These are phyloP conservation scores for Drosophila teissieri DNA, from an alignment of 1,140 invertebrate genomes.

Conservation along the genomic window DNA sequence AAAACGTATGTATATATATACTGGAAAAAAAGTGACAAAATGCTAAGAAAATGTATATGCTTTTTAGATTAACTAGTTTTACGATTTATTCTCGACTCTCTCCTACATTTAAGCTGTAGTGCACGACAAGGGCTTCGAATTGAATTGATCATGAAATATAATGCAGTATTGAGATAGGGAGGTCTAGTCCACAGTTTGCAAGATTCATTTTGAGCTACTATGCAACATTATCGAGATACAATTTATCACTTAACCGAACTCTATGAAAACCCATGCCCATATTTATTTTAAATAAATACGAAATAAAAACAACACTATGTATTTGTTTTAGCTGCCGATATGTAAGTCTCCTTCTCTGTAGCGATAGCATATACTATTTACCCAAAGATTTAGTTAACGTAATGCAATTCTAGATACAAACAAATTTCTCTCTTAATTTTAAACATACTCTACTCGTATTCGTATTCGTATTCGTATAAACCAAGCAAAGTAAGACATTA, in stretches of 20 bases:
- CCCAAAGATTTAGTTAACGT: conserved; percentile 46
- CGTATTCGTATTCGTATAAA: neutral
- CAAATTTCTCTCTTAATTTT: conserved; percentile 12
- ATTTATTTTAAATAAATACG: conserved; percentile 80
- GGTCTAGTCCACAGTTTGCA: conserved; percentile 47
- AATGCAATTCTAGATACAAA: conserved; percentile 38
- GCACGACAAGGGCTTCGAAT: conserved; percentile 66
- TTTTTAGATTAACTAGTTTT: conserved; percentile 45
- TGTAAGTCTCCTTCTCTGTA: conserved; percentile 47
- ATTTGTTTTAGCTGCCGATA: conserved; percentile 47
- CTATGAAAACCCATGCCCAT: conserved; percentile 35
- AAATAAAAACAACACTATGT: conserved; percentile 72
- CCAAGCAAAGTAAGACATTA: conserved; percentile 8
- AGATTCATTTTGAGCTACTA: conserved; percentile 49
- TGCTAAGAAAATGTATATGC: conserved; percentile 31
- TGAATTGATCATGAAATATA: conserved; percentile 38
- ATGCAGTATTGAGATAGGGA: conserved; percentile 44
- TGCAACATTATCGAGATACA: conserved; percentile 29
- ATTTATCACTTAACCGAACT: conserved; percentile 42
- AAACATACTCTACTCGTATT: conserved; percentile 18
- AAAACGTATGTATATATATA: neutral
- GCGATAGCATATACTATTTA: conserved; percentile 32
- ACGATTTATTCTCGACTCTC: conserved; percentile 19
- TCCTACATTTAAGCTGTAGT: conserved; percentile 49
- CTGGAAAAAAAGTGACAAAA: neutral